Evolutionary conservation across 2,113 vertebrate genomes (phyloP).

Genomic region (Polypterus bichir): DNA sequence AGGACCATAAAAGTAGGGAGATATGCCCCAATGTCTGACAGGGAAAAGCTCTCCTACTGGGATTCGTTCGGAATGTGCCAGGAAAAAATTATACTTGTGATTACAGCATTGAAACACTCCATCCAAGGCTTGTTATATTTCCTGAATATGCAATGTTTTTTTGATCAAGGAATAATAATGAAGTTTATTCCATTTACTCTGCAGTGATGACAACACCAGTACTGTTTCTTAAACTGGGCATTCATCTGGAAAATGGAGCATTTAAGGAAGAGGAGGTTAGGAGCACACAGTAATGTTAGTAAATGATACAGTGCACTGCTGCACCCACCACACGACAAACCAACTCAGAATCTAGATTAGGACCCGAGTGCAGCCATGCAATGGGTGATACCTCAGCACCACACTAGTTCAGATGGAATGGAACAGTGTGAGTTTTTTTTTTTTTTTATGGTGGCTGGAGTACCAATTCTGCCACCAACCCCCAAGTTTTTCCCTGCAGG

Average conservation of each 20-base stretch:
- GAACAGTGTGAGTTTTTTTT: too few species aligned
- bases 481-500: too few species aligned
- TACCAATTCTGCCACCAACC: too few species aligned
- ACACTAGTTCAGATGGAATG: too few species aligned
- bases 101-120: conserved; percentile 25
- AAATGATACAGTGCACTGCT: too few species aligned
- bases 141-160: conserved; percentile 31
- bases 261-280: not conserved
- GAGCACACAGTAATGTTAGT: too few species aligned
- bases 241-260: conserved; percentile 13
- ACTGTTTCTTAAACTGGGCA: conserved; percentile 36
- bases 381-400: too few species aligned
- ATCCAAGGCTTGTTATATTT: conserved; percentile 35
- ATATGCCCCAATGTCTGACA: conserved; percentile 4
- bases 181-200: conserved; percentile 31
- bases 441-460: too few species aligned
- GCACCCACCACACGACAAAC: too few species aligned
- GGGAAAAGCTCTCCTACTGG: conserved; percentile 3
- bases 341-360: too few species aligned
- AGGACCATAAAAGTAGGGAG: not conserved
- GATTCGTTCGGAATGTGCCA: not conserved
- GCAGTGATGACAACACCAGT: conserved; percentile 30
- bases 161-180: conserved; percentile 22
- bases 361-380: too few species aligned
- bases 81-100: conserved; percentile 41